Evolutionary conservation across 2,113 vertebrate genomes (phyloP).

Genomic region (Oreamnos americanus): DNA sequence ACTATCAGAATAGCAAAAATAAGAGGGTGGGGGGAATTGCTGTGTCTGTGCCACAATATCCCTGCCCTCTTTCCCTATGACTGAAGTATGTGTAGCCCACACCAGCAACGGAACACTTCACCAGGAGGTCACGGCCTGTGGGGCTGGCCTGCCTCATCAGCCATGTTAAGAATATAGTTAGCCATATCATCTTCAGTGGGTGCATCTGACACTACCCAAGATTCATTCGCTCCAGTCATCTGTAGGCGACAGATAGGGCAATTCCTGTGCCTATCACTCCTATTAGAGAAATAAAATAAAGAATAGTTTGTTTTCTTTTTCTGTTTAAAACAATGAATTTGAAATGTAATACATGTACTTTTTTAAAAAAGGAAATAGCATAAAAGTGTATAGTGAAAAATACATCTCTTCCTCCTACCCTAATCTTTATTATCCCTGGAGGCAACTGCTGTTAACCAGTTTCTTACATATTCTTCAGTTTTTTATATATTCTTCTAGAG

Average conservation of each 20-base stretch:
- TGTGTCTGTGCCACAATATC: constrained; percentile 27
- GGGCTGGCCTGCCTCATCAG: constrained; percentile 94
- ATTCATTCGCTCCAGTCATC: constrained; percentile 92
- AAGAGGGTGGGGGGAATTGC: neutral
- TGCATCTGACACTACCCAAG: constrained; percentile 97
- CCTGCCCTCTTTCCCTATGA: neutral
- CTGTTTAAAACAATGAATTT: constrained; percentile 10
- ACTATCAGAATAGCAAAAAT: constrained; percentile 63
- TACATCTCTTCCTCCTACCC: neutral
- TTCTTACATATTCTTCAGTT: neutral
- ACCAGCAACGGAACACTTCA: neutral
- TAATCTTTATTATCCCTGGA: neutral
- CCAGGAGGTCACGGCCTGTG: constrained; percentile 86
- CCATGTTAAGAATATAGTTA: constrained; percentile 96
- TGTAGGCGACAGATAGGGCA: constrained; percentile 97
- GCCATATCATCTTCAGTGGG: constrained; percentile 96
- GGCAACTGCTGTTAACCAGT: neutral
- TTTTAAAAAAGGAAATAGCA: neutral
- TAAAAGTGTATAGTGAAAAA: constrained; percentile 37
- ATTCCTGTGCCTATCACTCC: constrained; percentile 95
- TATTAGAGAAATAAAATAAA: constrained; percentile 78
- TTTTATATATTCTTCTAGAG: neutral
- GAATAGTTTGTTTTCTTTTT: constrained; percentile 28
- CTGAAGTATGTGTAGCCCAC: neutral
- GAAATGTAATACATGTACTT: constrained; percentile 19